Base-by-base conservation (phyloP, 1,140 invertebrate genomes). In the Arctopsyche grandis region DNA sequence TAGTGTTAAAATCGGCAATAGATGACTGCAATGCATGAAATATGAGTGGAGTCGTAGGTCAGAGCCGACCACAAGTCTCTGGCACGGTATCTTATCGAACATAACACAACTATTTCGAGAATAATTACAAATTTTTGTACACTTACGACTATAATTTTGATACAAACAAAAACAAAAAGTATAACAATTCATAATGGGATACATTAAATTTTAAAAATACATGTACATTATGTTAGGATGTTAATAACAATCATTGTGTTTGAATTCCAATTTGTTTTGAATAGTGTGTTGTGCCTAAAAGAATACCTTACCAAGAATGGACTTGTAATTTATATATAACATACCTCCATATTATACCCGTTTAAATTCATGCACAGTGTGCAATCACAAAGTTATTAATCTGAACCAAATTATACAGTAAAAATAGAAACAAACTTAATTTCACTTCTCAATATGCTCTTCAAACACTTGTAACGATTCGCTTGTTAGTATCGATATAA, bases 11-110 rank as follows among this genome's bases (percentile, higher is more conserved):
- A 3, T 3, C 21, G 58, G 70, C 56, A 63, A 77, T 77, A 24
- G 14, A 75, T 3, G 46, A 80, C 29, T 80, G 79, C 81, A 82
- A 82, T 82, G 81, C 81, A 82, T 79, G 77, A 80, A 79, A 80
- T 80, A 80, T 82, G 79, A 82, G 79, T 78, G 79, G 79, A 80
- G 71, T 81, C 79, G 74, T 44, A 46, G 75, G 69, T 75, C 58
- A 79, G 80, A 81, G 80, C 80, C 74, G 66, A 81, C 81, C 81
- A 80, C 81, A 78, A 78, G 81, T 82, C 81, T 79, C 81, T 70
- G 77, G 81, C 75, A 48, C 60, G 78, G 78, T 44, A 79, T 77
- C 77, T 77, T 76, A 19, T 38, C 44, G 10, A 74, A 79, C 78
- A 81, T 21, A 77, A 79, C 80, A 81, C 78, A 66, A 73, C 66